Base-by-base conservation (phyloP, 2,113 vertebrate genomes). In the Indicator indicator region DNA sequence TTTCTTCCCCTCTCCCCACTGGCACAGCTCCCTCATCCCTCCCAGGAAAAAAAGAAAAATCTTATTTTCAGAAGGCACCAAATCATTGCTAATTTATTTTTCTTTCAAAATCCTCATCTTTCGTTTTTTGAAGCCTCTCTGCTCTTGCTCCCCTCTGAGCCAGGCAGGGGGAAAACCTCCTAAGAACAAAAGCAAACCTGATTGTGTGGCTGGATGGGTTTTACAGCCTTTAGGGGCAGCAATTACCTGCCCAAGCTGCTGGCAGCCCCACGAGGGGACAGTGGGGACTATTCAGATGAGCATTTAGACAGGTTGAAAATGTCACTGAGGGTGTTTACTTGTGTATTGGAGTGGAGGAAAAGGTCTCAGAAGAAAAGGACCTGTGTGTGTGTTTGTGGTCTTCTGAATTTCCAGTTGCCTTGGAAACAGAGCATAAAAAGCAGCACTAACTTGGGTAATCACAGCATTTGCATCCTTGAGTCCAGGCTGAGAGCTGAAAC, bases 401-500 rank as follows among this genome's bases (percentile, higher is more conserved):
- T 48, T 58, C 46, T 36, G 73, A 38, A 69, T 68, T 64, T 69
- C 86, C 72, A 9, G 93, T 92, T 93, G 86, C 90, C 94, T 81
- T 94, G 93, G 94, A 92, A 96, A 96, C 93, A 14, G 54, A 26
- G 5, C 77, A 13, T 12, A 59, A 59, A 79, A 56, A 88, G 74
- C 94, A 79, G 88, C 78, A n/a, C 52, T 6, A 28, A 64, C 83
- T 24, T 5, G 33, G 58, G n/a, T 11, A 50, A 93, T 33, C 83
- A 3, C 3, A 2, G 70, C 50, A 55, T 59, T 68, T 65, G 64
- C 88, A 83, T 54, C 78, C 83, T 27, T 0, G 2, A 50, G 62
- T 10, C 80, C 73, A 13, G 36, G 81, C 85, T 50, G 85, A 75
- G 64, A 36, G 10, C 55, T 0, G 38, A 14, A 32, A 30, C 27